phyloP scores from a whole-genome alignment of 2,113 vertebrate species.

The Silurus asotus region DNA sequence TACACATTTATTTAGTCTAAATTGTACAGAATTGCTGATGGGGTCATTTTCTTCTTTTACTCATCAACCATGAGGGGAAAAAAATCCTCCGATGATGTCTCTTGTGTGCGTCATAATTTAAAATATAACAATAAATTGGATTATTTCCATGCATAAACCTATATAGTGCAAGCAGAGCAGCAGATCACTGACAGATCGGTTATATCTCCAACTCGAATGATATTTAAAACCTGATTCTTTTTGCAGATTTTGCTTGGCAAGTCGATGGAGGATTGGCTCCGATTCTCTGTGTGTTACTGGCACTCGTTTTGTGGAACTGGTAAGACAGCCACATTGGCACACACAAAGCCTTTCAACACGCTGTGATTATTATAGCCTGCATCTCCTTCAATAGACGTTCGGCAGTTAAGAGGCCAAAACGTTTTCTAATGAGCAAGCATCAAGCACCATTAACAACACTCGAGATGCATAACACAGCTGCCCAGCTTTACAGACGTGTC shows the following conservation, averaged over 20 bases:
- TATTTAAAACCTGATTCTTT: background rate
- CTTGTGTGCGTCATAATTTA: background rate
- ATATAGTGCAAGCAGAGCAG: background rate
- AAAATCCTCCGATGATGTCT: background rate
- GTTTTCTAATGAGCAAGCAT: conserved; percentile 28
- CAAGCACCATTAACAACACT: background rate
- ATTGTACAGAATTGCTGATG: too few relatives aligned
- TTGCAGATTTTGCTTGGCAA: conserved; percentile 64
- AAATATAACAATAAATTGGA: background rate
- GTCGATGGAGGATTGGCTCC: conserved; percentile 72
- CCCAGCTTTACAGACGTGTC: background rate
- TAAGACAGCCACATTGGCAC: conserved; percentile 31
- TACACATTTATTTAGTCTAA: too few relatives aligned
- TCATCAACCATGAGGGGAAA: background rate
- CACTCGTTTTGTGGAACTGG: conserved; percentile 70
- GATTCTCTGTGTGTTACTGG: conserved; percentile 72
- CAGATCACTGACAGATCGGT: background rate
- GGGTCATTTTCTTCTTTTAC: background rate
- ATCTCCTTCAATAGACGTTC: conserved; percentile 19
- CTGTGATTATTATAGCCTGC: conserved; percentile 22
- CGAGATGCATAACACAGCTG: conserved; percentile 42
- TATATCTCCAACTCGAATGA: background rate
- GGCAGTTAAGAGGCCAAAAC: conserved; percentile 17
- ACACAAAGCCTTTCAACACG: background rate
- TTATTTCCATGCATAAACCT: background rate